Evolutionary conservation across 1,140 invertebrate species (phyloP).

Genomic region (Drosophila mojavensis): DNA sequence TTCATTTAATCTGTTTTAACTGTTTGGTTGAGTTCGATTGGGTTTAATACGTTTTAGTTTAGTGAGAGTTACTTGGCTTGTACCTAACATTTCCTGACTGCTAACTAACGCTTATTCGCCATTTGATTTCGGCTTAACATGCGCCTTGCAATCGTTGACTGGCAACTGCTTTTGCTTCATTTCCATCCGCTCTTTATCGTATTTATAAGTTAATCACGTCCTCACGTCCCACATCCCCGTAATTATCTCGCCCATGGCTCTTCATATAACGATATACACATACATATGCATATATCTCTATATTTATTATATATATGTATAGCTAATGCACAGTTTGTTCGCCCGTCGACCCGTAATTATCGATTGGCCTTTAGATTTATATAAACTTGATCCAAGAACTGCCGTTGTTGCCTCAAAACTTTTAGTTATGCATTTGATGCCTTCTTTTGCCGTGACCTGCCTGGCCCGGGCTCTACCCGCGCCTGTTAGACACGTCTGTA

Average conservation of each 20-base stretch:
- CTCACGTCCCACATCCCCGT: neutral
- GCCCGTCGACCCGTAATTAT: slow-evolving; percentile 14
- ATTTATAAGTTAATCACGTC: slow-evolving; percentile 1
- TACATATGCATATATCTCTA: slow-evolving; percentile 2
- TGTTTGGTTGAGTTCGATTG: slow-evolving; percentile 36
- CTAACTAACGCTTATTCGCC: slow-evolving; percentile 1
- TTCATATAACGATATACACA: neutral
- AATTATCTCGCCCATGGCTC: neutral
- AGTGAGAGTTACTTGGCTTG: slow-evolving; percentile 8
- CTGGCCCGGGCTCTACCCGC: neutral
- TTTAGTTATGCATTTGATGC: neutral
- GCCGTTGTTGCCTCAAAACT: neutral
- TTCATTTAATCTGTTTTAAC: slow-evolving; percentile 24
- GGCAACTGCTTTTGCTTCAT: slow-evolving; percentile 12
- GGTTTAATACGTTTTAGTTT: slow-evolving; percentile 23
- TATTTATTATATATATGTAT: slow-evolving; percentile 8
- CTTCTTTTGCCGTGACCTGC: neutral
- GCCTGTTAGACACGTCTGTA: neutral
- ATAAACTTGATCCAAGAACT: neutral
- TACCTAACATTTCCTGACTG: slow-evolving; percentile 3
- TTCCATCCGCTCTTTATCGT: neutral
- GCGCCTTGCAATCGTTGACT: neutral
- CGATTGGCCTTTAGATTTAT: slow-evolving; percentile 3
- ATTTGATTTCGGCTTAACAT: slow-evolving; percentile 36
- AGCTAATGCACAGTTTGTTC: slow-evolving; percentile 45